Base-by-base conservation (phyloP, 35 echinoderm and acorn worm genomes). In the Ptychodera flava region DNA sequence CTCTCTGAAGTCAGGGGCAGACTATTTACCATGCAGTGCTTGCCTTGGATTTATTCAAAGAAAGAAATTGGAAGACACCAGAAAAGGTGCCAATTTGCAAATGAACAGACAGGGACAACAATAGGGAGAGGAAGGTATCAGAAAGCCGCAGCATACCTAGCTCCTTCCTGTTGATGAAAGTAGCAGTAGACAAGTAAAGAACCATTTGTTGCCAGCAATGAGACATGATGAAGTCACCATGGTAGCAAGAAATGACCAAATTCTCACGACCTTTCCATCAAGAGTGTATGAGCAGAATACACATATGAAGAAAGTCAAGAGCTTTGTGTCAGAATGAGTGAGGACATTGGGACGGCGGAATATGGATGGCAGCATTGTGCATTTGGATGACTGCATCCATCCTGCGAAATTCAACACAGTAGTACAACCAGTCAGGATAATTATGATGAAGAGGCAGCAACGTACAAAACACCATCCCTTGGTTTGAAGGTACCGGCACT, bases 61-160 rank as follows among this genome's bases (percentile, higher is more conserved):
- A 6, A 90, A 86, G 88, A 93, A 85, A 38, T 89, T 90, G 75
- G 80, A 88, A 92, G 94, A 80, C 85, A 32, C 29, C 32, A 89
- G 80, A 80, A n/a, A 93, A 10, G 37, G 35, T 78, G 79, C 30
- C 34, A 89, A 31, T 2, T 36, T 81, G 79, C 34, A 34, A 0
- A 37, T 36, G 77, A 93, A 79, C 76, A 85, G 90, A 75, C 88
- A 0, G 77, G 33, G 32, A 27, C 31, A 86, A 93, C 89, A 78
- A 90, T 86, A 82, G 36, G 38, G 87, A 78, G 79, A 15, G 1
- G 33, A n/a, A 78, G 14, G 0, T 34, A 29, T 27, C 80, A 77
- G 32, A 35, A 33, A 85, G 36, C 82, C 35, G 86, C 45, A 85
- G 81, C 86, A 81, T 36, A 88, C 34, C 64, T 92, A 31, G n/a